Evolutionary conservation across 2,113 vertebrate species (phyloP), one percentile per base, ranked within the genome.

Genomic region (Tupaia chinensis): DNA sequence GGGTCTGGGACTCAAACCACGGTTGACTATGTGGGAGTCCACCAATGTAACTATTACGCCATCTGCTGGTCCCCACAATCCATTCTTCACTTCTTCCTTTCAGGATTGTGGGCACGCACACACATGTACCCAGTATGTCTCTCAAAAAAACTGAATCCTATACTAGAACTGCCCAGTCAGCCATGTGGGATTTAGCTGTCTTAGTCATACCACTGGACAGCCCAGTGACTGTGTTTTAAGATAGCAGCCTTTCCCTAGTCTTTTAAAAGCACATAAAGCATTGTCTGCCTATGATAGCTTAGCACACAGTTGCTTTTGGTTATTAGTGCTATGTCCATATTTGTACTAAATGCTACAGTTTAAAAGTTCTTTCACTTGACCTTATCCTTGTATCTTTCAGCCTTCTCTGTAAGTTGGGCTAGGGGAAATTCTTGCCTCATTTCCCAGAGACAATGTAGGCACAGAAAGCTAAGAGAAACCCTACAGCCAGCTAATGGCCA

Each of bases 261-360:
- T 74, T 76, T 53, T 16, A 65, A 72, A 84, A 63, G 17, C 89
- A 54, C 60, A 32, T 7, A 17, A 69, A 27, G 32, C 53, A 17
- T 25, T 66, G 63, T 83, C 44, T 81, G 74, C 68, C 61, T 23
- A n/a, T 53, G 79, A n/a, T 25, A 66, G 89, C 68, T 74, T 25
- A 25, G 22, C 73, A 83, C 79, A 92, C 76, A 89, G 44, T 82
- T 61, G 74, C 68, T 92, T 91, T 74, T 65, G 68, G 25, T 78
- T 56, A 72, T 82, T 60, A 77, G 78, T 77, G 80, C 53, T 77
- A 23, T 73, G 76, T 78, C 70, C 60, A 44, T 44, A 53, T 68
- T 60, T 93, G 53, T 82, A 82, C 77, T 61, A 61, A 72, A 92
- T 58, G 20, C 56, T 54, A 66, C 22, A 56, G 32, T 63, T 92